These are phyloP conservation scores for Mormyrus proboscirostris DNA, from an alignment of 2,797 vertebrate genomes.

Conservation along the genomic window DNA sequence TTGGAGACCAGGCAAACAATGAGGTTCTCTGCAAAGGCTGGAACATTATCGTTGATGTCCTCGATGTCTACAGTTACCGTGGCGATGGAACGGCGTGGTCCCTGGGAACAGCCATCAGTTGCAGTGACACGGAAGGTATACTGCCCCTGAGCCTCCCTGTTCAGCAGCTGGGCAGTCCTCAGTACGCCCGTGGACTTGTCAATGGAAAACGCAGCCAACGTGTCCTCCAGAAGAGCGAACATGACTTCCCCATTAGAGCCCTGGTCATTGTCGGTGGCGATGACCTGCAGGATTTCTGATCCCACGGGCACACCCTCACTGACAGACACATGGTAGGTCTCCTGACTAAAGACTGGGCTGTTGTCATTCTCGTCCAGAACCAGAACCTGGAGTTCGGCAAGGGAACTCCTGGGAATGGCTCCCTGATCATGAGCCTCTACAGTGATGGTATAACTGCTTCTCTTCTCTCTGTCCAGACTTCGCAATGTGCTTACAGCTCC, in stretches of 20 bases:
- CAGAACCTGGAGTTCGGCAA: conserved; percentile 57
- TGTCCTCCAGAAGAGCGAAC: conserved; percentile 69
- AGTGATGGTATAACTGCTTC: conserved; percentile 68
- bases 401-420: conserved; percentile 57
- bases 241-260: conserved; percentile 70
- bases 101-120: conserved; percentile 64
- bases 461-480: conserved; percentile 75
- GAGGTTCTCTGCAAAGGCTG: conserved; percentile 67
- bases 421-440: conserved; percentile 75
- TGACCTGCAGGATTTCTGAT: conserved; percentile 61
- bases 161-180: conserved; percentile 59
- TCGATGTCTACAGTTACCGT: conserved; percentile 67
- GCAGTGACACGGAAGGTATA: conserved; percentile 69
- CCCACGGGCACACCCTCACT: conserved; percentile 70
- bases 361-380: conserved; percentile 88
- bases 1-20: conserved; percentile 59
- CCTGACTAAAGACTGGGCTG: conserved; percentile 63
- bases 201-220: conserved; percentile 68
- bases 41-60: conserved; percentile 82
- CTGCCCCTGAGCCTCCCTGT: conserved; percentile 69
- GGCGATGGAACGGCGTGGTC: conserved; percentile 64
- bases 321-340: conserved; percentile 64
- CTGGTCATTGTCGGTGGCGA: conserved; percentile 70
- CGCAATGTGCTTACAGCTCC: conserved; percentile 68
- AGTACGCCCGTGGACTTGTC: conserved; percentile 60